Percentiles rank a stretch among this genome's conserved stretches.
Evolutionary conservation across 1,140 invertebrate species (phyloP).

Genomic region (Sycophila sp.): DNA sequence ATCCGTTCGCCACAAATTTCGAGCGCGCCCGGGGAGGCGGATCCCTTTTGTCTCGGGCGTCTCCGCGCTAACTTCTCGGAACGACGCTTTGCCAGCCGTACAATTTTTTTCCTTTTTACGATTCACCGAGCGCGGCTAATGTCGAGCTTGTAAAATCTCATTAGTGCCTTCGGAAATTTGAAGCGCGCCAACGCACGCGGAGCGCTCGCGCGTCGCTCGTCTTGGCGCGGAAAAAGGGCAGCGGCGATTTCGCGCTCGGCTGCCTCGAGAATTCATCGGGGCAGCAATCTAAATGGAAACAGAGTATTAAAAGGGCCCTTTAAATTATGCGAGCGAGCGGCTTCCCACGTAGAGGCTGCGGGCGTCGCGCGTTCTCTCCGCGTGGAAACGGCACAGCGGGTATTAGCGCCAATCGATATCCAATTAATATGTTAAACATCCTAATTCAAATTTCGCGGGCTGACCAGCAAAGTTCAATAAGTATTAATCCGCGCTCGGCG

Average conservation of each 20-base stretch:
- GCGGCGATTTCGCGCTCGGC: slow-evolving; percentile 9
- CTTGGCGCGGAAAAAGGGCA: neutral
- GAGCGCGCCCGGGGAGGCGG: neutral
- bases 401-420: slow-evolving; percentile 27
- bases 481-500: neutral
- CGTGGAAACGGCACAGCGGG: neutral
- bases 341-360: slow-evolving; percentile 13
- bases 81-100: neutral
- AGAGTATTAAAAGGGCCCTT: slow-evolving; percentile 14
- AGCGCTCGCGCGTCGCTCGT: neutral
- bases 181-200: too few relatives aligned
- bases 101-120: too few relatives aligned
- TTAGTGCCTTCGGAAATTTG: too few relatives aligned
- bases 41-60: neutral
- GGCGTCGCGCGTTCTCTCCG: neutral
- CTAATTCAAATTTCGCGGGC: neutral
- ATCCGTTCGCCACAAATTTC: too few relatives aligned
- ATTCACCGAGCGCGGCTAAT: too few relatives aligned
- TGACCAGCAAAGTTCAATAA: neutral
- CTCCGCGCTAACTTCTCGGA: slow-evolving; percentile 2
- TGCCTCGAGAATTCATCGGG: neutral
- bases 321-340: slow-evolving; percentile 12
- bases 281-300: slow-evolving; percentile 24
- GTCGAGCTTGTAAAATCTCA: neutral
- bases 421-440: slow-evolving; percentile 33